phyloP scores from a whole-genome alignment of 2,888 invertebrate species.

The Priapulus caudatus region DNA sequence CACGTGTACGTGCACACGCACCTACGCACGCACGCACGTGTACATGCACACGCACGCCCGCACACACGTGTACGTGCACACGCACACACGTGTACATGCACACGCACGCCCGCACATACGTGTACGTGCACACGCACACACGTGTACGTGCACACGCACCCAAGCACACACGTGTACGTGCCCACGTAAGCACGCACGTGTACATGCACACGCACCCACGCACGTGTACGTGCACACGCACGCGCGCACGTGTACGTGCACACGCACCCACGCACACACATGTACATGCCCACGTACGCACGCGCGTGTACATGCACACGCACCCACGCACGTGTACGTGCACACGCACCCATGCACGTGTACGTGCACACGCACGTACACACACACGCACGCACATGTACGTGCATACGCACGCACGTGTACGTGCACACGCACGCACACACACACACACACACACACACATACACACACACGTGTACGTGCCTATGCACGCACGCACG shows the following conservation, averaged over 20 bases:
- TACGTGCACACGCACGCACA: neutral
- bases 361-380: constrained; percentile 3
- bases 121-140: neutral
- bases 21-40: neutral
- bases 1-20: too few relatives aligned
- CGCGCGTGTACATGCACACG: neutral
- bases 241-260: neutral
- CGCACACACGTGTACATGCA: neutral
- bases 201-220: neutral
- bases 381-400: neutral
- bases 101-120: neutral
- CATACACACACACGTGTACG: constrained; percentile 3
- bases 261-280: neutral
- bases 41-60: neutral
- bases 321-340: neutral
- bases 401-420: neutral
- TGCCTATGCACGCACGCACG: too few relatives aligned
- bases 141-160: neutral
- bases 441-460: neutral
- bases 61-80: constrained; percentile 3
- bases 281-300: neutral
- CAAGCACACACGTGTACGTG: neutral
- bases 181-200: constrained; percentile 1
- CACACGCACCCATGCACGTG: constrained; percentile 1
- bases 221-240: constrained; percentile 3